Base-by-base conservation (phyloP, 2,113 vertebrate genomes). In the Crotalus helleri region DNA sequence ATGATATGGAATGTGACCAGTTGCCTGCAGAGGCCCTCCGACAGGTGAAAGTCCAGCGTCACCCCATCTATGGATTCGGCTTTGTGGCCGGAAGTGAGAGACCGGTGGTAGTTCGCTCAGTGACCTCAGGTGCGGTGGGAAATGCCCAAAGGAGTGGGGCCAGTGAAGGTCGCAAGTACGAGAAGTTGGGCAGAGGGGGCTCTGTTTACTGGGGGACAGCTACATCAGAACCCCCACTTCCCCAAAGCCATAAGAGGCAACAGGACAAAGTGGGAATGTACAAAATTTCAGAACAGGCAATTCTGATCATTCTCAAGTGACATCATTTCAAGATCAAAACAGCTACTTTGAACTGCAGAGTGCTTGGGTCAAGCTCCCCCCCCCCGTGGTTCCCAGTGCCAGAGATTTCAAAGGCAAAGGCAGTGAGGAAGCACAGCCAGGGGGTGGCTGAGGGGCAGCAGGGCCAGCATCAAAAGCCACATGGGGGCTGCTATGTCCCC, bases 1-100 rank as follows among this genome's bases (percentile, higher is more conserved):
- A 99, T 99, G 97, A 96, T 98, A 99, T 99, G 99, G 99, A 99
- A 98, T 98, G 98, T 98, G 98, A 98, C 96, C 98, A 98, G 97
- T 98, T 99, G 98, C 98, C 98, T 98, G 97, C 98, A 97, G 98
- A 98, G 97, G 97, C 98, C 92, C 97, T 98, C 97, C 98, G 98
- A 98, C 98, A 99, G 97, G 98, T 99, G 98, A 98, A 97, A 95
- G 97, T 99, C 97, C 98, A 97, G 94, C 98, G 98, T 94, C 98
- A 99, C 97, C 98, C 98, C 26, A 95, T 94, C 96, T 97, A 98
- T 98, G 99, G 99, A 97, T 99, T 99, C 54, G 99, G 99, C 97
- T 99, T 99, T 94, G 97, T 99, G 96, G 99, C 99, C 21, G 98
- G 99, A 98, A 99, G 99, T 89, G 98, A 99, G 97, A 98, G 97